Evolutionary conservation across 2,797 vertebrate genomes (phyloP).

Genomic region (Cossypha heuglini): DNA sequence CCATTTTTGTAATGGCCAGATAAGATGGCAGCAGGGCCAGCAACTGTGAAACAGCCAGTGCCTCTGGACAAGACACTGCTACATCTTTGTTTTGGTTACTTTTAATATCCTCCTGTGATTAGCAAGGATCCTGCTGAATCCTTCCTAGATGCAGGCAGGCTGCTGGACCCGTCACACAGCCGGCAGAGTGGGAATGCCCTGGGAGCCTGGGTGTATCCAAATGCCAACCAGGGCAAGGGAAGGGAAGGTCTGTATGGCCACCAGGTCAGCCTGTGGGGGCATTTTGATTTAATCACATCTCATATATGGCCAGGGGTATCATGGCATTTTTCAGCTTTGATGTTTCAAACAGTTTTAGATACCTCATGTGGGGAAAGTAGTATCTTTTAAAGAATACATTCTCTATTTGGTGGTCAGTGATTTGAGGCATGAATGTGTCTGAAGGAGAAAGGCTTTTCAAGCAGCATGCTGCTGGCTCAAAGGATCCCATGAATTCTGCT

Average conservation of each 20-base stretch:
- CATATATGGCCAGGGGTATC: not conserved
- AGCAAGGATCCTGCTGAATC: not conserved
- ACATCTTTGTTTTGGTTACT: not conserved
- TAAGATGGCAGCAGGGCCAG: not conserved
- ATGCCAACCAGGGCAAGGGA: accelerated
- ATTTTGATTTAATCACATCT: not conserved
- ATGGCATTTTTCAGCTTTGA: slow-evolving; percentile 1
- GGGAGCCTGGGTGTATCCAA: not conserved
- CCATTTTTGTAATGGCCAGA: not conserved
- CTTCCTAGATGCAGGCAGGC: not conserved
- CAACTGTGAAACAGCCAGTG: not conserved
- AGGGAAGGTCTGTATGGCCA: not conserved
- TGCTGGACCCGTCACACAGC: accelerated
- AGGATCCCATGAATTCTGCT: slow-evolving; percentile 24
- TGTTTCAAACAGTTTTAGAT: slow-evolving; percentile 31
- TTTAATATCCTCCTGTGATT: not conserved
- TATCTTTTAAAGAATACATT: slow-evolving; percentile 30
- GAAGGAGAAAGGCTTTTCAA: slow-evolving; percentile 57
- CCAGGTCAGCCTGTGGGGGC: not conserved
- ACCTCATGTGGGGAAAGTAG: slow-evolving; percentile 15
- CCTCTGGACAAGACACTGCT: not conserved
- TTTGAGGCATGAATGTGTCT: not conserved
- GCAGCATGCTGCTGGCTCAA: slow-evolving; percentile 26
- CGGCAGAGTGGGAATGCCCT: accelerated
- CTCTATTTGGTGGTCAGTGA: slow-evolving; percentile 56